Conservation (phyloP, 2,888 invertebrate genomes). For the Sipha maydis region DNA sequence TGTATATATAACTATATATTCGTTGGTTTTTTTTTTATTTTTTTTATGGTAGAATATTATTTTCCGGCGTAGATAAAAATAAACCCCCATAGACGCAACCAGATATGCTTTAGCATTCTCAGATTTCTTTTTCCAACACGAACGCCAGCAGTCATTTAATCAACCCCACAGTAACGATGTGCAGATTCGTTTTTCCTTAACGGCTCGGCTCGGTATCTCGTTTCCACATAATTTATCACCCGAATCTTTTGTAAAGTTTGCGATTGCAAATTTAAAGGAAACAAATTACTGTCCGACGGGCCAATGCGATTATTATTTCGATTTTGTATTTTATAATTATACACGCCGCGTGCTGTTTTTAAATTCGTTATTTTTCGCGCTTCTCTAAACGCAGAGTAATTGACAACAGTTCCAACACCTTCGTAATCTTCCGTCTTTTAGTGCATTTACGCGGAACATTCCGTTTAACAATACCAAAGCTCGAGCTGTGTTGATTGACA, state of each 20-base stretch:
- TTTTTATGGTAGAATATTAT: constrained; percentile 1
- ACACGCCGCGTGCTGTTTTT: no score
- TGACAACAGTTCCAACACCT: no score
- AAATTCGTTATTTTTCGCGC: no score
- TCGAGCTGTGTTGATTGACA: no score
- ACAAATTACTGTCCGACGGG: constrained; percentile 9
- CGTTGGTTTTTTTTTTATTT: neutral
- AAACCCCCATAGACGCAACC: constrained; percentile 10
- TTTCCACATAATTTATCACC: constrained; percentile 56
- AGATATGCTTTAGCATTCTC: constrained; percentile 36
- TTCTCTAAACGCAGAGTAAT: no score
- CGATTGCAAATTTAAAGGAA: neutral
- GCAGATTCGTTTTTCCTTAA: constrained; percentile 43
- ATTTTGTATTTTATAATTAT: no score
- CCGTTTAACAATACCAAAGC: no score
- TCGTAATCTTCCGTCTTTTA: no score
- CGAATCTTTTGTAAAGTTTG: constrained; percentile 24
- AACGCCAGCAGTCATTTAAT: constrained; percentile 44
- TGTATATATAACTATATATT: no score
- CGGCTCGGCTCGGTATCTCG: constrained; percentile 16
- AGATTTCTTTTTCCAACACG: constrained; percentile 43
- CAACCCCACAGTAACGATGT: constrained; percentile 33
- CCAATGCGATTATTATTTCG: neutral
- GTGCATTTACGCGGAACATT: no score
- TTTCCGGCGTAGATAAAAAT: neutral